Evolutionary conservation across 2,113 vertebrate species (phyloP).

Genomic region (Psittacara wagleri): DNA sequence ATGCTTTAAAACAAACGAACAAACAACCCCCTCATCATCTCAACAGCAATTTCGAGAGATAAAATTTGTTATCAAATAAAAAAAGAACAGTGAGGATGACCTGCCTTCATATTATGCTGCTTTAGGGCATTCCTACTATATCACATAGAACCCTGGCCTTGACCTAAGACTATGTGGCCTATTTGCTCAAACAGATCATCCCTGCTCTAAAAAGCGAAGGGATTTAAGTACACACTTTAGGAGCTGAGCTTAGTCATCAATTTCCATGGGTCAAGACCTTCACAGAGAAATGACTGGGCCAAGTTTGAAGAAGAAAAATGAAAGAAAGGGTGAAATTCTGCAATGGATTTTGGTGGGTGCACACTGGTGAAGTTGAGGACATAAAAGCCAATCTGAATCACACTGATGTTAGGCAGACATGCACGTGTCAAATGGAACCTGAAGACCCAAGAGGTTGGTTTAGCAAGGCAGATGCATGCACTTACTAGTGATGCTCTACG

Average conservation of each 20-base stretch:
- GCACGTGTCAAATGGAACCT: neutral
- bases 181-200: neutral
- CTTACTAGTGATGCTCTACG: conserved; percentile 94
- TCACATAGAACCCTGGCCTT: neutral
- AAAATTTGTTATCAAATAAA: neutral
- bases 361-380: neutral
- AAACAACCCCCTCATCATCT: neutral
- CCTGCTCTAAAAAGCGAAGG: neutral
- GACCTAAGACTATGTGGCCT: neutral
- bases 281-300: neutral
- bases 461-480: neutral
- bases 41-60: neutral
- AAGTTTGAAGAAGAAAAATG: neutral
- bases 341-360: neutral
- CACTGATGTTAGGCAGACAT: rapidly evolving
- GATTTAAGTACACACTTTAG: neutral
- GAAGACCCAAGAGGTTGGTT: neutral
- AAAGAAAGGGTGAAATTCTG: neutral
- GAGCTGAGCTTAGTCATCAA: neutral
- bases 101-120: neutral
- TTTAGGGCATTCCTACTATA: neutral
- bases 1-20: neutral
- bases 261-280: neutral
- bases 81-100: neutral
- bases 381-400: neutral